Base-by-base conservation (phyloP, 2,797 vertebrate species). In the Myotis planiceps region DNA sequence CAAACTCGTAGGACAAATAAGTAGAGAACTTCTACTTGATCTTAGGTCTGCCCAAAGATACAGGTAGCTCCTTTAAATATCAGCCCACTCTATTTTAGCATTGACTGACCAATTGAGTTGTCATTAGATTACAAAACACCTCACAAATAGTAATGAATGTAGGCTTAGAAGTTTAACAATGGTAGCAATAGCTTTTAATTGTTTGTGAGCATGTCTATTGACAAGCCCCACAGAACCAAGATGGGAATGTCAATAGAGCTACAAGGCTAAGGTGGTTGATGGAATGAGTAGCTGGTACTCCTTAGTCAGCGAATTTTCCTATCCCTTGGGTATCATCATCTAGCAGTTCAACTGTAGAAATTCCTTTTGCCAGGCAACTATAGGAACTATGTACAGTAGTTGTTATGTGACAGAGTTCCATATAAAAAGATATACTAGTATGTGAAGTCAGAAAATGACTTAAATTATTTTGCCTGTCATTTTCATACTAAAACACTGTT, bases 131-230 rank as follows among this genome's bases (percentile, higher is more conserved):
- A 63, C 68, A 81, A 82, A 95, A 34, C 15, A 45, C 18, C 47
- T 92, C 19, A 58, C 15, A 75, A 80, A 88, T 55, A 72, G 55
- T 78, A 84, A 63, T 65, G 9, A 65, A 32, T 74, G 16, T 14
- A 23, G 60, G 27, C 39, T 82, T 81, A 86, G 32, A 87, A 65
- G 55, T 37, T 88, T 58, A 89, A 85, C 63, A 75, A 12, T 60
- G 49, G 27, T 15, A 71, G 60, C 68, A 60, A 42, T 1, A 88
- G 49, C 27, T 81, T 97, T 95, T 76, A 81, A 89, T 79, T 92
- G 29, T 80, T 83, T 53, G 49, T 81, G 69, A 90, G 27, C 34
- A 47, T 92, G 60, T 89, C 29, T 72, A 53, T 60, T 71, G 92
- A 90, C 81, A 88, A 90, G 53, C 21, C 13, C 45, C 63, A 78